phyloP scores from a whole-genome alignment of 2,888 invertebrate species.

The Andrena camellia region DNA sequence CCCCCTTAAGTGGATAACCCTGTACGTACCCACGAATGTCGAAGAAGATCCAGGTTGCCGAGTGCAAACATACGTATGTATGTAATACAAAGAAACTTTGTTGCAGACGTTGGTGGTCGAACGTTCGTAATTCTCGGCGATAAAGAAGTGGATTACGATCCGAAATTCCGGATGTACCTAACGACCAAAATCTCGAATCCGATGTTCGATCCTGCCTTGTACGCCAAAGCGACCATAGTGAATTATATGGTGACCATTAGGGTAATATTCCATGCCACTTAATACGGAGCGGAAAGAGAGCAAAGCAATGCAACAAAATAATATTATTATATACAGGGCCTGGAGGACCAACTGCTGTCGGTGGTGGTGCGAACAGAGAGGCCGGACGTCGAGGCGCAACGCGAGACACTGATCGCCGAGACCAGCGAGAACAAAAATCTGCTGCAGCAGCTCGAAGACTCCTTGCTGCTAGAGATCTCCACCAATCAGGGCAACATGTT shows the following conservation, averaged over 20 bases:
- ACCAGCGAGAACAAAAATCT: slow-evolving; percentile 95
- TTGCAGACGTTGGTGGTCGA: slow-evolving; percentile 89
- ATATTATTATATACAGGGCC: slow-evolving; percentile 87
- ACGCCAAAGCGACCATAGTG: slow-evolving; percentile 94
- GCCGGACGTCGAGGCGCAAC: slow-evolving; percentile 94
- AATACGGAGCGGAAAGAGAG: not conserved
- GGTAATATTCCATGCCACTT: slow-evolving; percentile 82
- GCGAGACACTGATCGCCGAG: slow-evolving; percentile 93
- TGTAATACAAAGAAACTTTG: not conserved
- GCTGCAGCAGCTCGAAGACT: slow-evolving; percentile 94
- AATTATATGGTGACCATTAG: slow-evolving; percentile 96
- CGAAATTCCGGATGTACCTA: slow-evolving; percentile 94
- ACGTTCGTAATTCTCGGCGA: slow-evolving; percentile 95
- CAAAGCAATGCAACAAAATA: no score
- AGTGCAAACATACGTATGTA: no score
- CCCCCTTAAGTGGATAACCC: no score
- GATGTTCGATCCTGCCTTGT: slow-evolving; percentile 93
- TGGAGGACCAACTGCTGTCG: slow-evolving; percentile 96
- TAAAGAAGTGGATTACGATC: slow-evolving; percentile 95
- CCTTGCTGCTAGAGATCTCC: slow-evolving; percentile 92
- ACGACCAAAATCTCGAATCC: slow-evolving; percentile 97
- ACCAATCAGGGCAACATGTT: slow-evolving; percentile 96
- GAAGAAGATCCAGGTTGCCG: no score
- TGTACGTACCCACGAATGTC: no score
- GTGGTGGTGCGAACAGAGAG: slow-evolving; percentile 95